Base-by-base conservation (phyloP, 2,888 invertebrate species). In the Papilio demoleus region DNA sequence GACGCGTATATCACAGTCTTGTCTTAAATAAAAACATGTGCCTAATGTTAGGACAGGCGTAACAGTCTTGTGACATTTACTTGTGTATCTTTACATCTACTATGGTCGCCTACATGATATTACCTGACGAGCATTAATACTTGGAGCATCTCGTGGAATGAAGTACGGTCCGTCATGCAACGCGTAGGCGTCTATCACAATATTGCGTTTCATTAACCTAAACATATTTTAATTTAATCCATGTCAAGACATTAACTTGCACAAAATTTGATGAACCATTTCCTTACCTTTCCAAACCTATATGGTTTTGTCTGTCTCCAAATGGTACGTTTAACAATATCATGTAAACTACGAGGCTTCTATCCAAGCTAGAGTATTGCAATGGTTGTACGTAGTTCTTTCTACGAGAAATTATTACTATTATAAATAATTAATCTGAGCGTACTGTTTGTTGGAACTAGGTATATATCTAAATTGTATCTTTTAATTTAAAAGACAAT, bases 151-250 rank as follows among this genome's bases (percentile, higher is more conserved):
- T 31, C 6, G 3, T 31, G 31, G 31, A 31, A 31, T 31, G 31
- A 31, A 31, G 31, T 31, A 65, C 3, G 65, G 65, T 22, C 65
- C 65, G 34, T 65, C 65, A 31, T 65, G 65, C 31, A 65, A 65
- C 0, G 65, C 65, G 12, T 40, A 65, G 5, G 34, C 58, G 9
- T 65, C 65, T 2, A 22, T 3, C n/a, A 65, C 24, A 65, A 31
- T 31, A 31, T 31, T 31, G 31, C 31, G 31, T 31, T 31, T 6
- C 6, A 31, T 31, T 31, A 31, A 59, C 19, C 65, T 65, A 17
- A 62, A 59, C 36, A 59, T 40, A 40, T 14, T 4, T 40, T 11
- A 12, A 4, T 9, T n/a, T n/a, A n/a, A n/a, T n/a, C n/a, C n/a
- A n/a, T n/a, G n/a, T n/a, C n/a, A 14, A 8, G 12, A 40, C 4